A percentile compares a stretch with the other conserved stretches of the same genome.
Evolutionary conservation across 2,113 vertebrate genomes (phyloP).

Genomic region (Oreochromis niloticus): DNA sequence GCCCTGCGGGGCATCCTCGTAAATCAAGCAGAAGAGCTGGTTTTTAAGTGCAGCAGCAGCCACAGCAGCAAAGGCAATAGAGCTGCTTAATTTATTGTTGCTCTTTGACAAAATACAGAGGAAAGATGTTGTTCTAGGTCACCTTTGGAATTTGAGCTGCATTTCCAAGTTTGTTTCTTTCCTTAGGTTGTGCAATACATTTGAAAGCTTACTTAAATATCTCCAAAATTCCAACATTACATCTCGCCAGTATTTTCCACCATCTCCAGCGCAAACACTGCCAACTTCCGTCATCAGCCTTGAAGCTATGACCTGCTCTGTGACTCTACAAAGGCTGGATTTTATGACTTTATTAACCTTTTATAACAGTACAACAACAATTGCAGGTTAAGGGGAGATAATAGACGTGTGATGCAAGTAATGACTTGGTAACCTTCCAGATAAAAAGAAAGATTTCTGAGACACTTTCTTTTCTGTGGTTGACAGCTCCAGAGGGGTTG

Average conservation of each 20-base stretch:
- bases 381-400: not conserved
- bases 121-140: not conserved
- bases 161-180: not conserved
- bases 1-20: slow-evolving; percentile 8
- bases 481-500: not conserved
- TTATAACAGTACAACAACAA: not conserved
- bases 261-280: not conserved
- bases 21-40: slow-evolving; percentile 29
- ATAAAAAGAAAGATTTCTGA: not conserved
- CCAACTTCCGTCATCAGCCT: not conserved
- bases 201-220: not conserved
- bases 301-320: not conserved
- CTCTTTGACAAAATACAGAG: not conserved
- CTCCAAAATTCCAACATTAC: not conserved
- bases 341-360: slow-evolving; percentile 8
- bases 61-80: not conserved
- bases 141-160: not conserved
- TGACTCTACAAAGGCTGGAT: not conserved
- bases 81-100: not conserved
- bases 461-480: not conserved
- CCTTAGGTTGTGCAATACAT: not conserved
- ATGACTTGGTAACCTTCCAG: not conserved
- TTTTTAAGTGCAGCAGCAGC: not conserved
- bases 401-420: not conserved
- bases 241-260: not conserved